Percentiles rank a stretch among this genome's conserved stretches.
Evolutionary conservation across 1,140 invertebrate genomes (phyloP).

Genomic region (Drosophila rufa): DNA sequence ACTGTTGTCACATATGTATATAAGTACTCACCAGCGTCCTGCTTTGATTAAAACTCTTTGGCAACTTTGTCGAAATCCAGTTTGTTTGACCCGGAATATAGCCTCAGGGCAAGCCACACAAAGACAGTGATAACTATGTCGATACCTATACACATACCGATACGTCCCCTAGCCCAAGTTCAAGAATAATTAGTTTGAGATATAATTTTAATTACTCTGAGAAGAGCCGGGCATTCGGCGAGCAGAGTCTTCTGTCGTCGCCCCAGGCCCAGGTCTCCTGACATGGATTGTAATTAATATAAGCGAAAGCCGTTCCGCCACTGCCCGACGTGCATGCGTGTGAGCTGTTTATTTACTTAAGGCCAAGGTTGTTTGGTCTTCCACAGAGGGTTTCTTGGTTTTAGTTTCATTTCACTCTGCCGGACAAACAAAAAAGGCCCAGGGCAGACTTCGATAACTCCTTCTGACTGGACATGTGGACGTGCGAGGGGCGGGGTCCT

Average conservation of each 20-base stretch:
- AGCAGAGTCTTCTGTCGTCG: slow-evolving; percentile 46
- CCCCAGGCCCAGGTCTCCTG: slow-evolving; percentile 63
- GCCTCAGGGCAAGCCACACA: slow-evolving; percentile 50
- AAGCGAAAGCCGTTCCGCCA: slow-evolving; percentile 40
- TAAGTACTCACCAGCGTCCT: neutral
- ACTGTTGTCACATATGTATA: neutral
- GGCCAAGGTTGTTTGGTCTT: slow-evolving; percentile 37
- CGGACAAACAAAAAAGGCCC: slow-evolving; percentile 57
- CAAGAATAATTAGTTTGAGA: slow-evolving; percentile 83
- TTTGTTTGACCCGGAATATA: slow-evolving; percentile 57
- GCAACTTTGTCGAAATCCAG: slow-evolving; percentile 65
- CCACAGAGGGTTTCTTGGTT: slow-evolving; percentile 60
- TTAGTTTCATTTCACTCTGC: slow-evolving; percentile 66
- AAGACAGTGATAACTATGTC: slow-evolving; percentile 3
- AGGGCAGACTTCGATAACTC: slow-evolving; percentile 19
- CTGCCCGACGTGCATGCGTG: slow-evolving; percentile 14
- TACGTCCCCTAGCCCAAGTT: slow-evolving; percentile 49
- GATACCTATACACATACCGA: slow-evolving; percentile 2
- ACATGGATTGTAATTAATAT: slow-evolving; percentile 80
- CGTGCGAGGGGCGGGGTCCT: neutral
- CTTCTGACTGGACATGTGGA: neutral
- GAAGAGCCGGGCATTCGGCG: slow-evolving; percentile 30
- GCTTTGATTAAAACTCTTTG: slow-evolving; percentile 56
- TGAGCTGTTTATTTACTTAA: slow-evolving; percentile 76
- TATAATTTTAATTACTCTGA: slow-evolving; percentile 83